Base-by-base conservation (phyloP, 2,888 invertebrate species). In the Clivina fossor region DNA sequence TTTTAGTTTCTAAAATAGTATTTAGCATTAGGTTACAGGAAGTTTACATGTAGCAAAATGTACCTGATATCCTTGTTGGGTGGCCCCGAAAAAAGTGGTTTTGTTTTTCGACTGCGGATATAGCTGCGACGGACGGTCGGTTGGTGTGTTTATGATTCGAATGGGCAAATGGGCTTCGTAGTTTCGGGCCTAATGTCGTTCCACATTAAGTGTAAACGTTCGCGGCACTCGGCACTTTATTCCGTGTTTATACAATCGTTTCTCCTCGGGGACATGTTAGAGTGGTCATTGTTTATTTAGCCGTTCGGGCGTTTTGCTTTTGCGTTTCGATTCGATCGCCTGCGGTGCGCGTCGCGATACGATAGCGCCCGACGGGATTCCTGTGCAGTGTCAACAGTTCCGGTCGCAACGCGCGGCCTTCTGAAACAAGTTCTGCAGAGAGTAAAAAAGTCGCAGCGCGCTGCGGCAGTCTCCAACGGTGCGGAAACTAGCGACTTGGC, bases 231-330 rank as follows among this genome's bases (percentile, higher is more conserved):
- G 47, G 47, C 55, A 55, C 55, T 55, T 55, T 55, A 55, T 56
- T 50, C 62, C 55, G 57, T 64, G 64, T 63, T 65, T 65, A 63
- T 51, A 64, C 60, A 63, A 60, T 59, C 63, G 62, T 60, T 61
- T 64, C 63, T 66, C 67, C 67, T 66, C 62, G 62, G 67, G 67
- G 67, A 68, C 64, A 64, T 64, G 61, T 66, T 65, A 60, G 65
- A 67, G 65, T 66, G 67, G 65, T 64, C 67, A 66, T 64, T 68
- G 66, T 68, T 68, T 68, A 64, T 66, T 66, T 65, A 67, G 62
- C 61, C 57, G n/a, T n/a, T 44, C 40, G 46, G 57, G n/a, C n/a
- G n/a, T 49, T 56, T 56, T 49, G 46, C 51, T 57, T 57, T n/a
- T n/a, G n/a, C n/a, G n/a, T n/a, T n/a, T n/a, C n/a, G n/a, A n/a